Conservation (phyloP, 2,113 vertebrate genomes). For the Albula glossodonta region DNA sequence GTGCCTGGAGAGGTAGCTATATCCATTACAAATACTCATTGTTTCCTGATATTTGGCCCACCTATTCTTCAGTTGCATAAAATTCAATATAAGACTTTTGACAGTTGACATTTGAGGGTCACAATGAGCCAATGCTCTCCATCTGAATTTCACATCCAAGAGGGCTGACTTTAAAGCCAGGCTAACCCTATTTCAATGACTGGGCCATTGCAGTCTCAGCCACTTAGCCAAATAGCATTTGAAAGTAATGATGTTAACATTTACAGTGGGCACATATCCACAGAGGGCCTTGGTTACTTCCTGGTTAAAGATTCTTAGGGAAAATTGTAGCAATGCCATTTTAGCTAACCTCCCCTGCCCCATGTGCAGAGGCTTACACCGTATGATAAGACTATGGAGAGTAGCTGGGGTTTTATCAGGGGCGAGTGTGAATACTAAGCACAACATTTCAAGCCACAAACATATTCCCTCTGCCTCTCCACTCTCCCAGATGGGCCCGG, state of each 20-base stretch:
- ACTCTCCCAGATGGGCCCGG: background rate
- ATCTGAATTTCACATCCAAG: conserved; percentile 14
- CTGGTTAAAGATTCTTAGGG: conserved; percentile 6
- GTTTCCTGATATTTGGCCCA: background rate
- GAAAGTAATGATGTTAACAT: conserved; percentile 27
- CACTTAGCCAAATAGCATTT: conserved; percentile 25
- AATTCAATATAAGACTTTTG: conserved; percentile 64
- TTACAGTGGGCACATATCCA: conserved; percentile 28
- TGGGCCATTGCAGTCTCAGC: conserved; percentile 35
- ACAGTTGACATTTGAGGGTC: conserved; percentile 70
- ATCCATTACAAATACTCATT: background rate
- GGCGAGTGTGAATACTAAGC: conserved; percentile 42
- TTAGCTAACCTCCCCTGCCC: background rate
- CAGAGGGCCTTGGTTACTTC: conserved; percentile 8
- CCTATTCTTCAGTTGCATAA: conserved; percentile 24
- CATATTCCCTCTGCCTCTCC: background rate
- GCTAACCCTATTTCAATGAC: conserved; percentile 41
- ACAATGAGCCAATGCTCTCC: conserved; percentile 45
- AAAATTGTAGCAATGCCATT: conserved; percentile 21
- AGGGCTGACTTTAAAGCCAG: conserved; percentile 11
- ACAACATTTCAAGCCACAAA: conserved; percentile 26
- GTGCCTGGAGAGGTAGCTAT: background rate
- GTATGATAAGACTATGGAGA: conserved; percentile 35
- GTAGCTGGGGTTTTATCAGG: conserved; percentile 32
- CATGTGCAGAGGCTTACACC: conserved; percentile 34